Percentiles rank a stretch among this genome's conserved stretches.
Conservation (phyloP, 2,797 vertebrate species). For the Miichthys miiuy region DNA sequence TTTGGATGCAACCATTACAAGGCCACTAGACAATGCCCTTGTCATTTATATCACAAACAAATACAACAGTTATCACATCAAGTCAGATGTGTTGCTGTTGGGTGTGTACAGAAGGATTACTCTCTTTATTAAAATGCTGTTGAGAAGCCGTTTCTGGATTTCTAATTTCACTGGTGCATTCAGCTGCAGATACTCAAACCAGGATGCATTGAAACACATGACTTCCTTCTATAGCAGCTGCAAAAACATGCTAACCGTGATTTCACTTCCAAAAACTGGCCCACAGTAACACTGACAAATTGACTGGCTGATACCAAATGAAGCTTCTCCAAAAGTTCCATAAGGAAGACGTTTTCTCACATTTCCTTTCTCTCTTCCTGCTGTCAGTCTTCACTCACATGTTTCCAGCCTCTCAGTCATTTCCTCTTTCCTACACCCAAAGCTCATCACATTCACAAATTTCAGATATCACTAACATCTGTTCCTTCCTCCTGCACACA, state of each 20-base stretch:
- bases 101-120: not conserved
- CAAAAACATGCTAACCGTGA: conserved; percentile 47
- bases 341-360: not conserved
- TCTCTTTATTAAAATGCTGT: not conserved
- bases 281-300: conserved; percentile 1
- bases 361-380: not conserved
- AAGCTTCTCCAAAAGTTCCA: not conserved
- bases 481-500: not conserved
- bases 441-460: not conserved
- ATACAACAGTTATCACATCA: not conserved
- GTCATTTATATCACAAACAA: not conserved
- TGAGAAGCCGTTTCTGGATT: not conserved
- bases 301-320: not conserved
- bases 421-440: conserved; percentile 19
- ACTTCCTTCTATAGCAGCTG: conserved; percentile 61
- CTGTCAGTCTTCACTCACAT: not conserved
- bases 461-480: not conserved
- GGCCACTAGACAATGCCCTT: not conserved
- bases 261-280: conserved; percentile 11
- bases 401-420: not conserved
- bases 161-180: conserved; percentile 25
- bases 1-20: not conserved
- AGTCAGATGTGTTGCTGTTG: not conserved
- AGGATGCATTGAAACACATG: conserved; percentile 51
- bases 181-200: conserved; percentile 15